Evolutionary conservation across 2,888 invertebrate genomes (phyloP), one percentile per base, ranked within the genome.

Genomic region (Azorinus chamasolen): DNA sequence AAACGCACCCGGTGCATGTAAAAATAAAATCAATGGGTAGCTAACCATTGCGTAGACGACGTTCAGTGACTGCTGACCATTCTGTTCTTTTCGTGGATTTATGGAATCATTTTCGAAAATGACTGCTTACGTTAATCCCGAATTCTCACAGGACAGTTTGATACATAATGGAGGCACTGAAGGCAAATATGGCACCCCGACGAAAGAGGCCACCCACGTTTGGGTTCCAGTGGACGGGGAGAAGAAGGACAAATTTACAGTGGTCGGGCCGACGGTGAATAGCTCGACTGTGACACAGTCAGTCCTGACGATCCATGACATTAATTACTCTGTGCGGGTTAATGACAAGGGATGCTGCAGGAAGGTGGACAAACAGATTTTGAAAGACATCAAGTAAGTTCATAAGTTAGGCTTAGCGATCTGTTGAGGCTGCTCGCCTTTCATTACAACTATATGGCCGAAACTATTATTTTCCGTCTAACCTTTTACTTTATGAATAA

Each of bases 371-470:
- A 91, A 92, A 73, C 79, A 80, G 20, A 89, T 92, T 14, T 83
- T 92, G 27, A 87, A 88, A 58, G 80, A 83, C 51, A 85, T 92
- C 53, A 83, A 88, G 92, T 92, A 74, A 88, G 89, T 83, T 27
- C 32, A 46, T 57, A 24, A 41, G 10, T 12, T 14, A 12, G 8
- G 10, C 14, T 12, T 14, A 41, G 41, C 41, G 14, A 14, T 12
- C 41, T 12, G 14, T 14, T 41, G 8, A 14, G 41, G 8, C 14
- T 41, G 8, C 8, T 12, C 14, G 14, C 41, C 8, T 41, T 41
- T 41, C 8, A 14, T 41, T 41, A 41, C 18, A 46, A 12, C 16
- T 18, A 18, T 18, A 12, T 46, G 46, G 16, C 27, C 53, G 53
- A 51, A 16, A 51, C 5, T n/a, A n/a, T n/a, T n/a, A n/a, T n/a